Base-by-base conservation (phyloP, 2,888 invertebrate species). In the Drosophila prolongata region DNA sequence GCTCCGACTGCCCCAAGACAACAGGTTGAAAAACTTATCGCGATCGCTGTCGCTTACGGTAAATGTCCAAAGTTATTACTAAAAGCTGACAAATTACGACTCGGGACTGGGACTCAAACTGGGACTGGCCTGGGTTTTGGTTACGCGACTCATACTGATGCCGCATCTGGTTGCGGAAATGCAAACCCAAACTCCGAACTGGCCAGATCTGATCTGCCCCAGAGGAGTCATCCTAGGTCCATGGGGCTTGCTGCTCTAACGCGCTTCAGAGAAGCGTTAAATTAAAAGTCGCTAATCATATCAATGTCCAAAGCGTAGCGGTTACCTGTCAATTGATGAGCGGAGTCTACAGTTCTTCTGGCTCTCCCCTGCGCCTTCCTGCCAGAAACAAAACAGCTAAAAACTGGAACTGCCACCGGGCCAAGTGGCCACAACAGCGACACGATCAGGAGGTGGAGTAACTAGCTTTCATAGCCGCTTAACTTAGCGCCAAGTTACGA, bases 71-170 rank as follows among this genome's bases (percentile, higher is more conserved):
- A 88, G 84, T 87, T 85, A 86, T 88, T 79, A 89, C 87, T 80
- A 79, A 87, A 85, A 89, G 89, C 89, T 83, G 89, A 89, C 85
- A 89, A 85, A 85, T 85, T 87, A 86, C 87, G 67, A 76, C 76
- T 85, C 75, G 69, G 71, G 70, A 64, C 43, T 52, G 50, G 44
- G 76, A 62, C 67, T 65, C 10, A 56, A 30, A 30, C 30, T 30
- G 30, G 44, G 79, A 62, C 69, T 65, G 19, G 68, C 38, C 53
- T 27, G 37, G 66, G 56, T 57, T 74, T 70, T 49, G 80, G 75
- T 73, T 73, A 73, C 76, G 86, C 74, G 59, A 67, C 72, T 64
- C 65, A 9, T 50, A 50, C 42, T 43, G 46, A 24, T 68, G 37
- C 16, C 56, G 42, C 56, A 57, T 49, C 37, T 34, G 14, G 27